phyloP scores from a whole-genome alignment of 2,113 vertebrate species.

The Prinia subflava region DNA sequence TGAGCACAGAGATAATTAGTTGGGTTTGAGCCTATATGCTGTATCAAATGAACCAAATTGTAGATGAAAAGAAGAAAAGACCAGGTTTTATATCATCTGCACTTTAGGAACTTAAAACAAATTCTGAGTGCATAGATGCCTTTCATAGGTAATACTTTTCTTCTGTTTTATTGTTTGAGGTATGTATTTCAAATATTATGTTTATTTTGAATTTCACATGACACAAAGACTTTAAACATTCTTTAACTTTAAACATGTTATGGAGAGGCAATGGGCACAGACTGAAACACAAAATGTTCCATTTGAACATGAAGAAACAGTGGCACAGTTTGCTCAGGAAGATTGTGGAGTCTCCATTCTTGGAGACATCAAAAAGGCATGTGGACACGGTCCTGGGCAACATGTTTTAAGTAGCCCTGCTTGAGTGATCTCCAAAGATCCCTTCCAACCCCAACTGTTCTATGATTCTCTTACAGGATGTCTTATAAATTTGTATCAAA shows the following conservation, averaged over 20 bases:
- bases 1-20: background rate
- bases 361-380: background rate
- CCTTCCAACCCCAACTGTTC: background rate
- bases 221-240: background rate
- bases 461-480: background rate
- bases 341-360: background rate
- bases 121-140: background rate
- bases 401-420: background rate
- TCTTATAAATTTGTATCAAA: constrained; percentile 20
- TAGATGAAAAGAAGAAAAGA: background rate
- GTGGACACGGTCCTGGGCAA: background rate
- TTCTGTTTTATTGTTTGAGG: background rate
- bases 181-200: background rate
- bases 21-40: background rate
- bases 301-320: background rate
- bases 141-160: background rate
- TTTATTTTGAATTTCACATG: background rate
- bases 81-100: rapidly evolving
- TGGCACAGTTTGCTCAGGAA: background rate
- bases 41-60: background rate
- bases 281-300: background rate
- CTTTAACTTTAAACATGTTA: background rate
- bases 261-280: background rate
- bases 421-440: background rate
- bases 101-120: background rate